Evolutionary conservation across 2,113 vertebrate genomes (phyloP).

Genomic region (Fulmarus glacialis): DNA sequence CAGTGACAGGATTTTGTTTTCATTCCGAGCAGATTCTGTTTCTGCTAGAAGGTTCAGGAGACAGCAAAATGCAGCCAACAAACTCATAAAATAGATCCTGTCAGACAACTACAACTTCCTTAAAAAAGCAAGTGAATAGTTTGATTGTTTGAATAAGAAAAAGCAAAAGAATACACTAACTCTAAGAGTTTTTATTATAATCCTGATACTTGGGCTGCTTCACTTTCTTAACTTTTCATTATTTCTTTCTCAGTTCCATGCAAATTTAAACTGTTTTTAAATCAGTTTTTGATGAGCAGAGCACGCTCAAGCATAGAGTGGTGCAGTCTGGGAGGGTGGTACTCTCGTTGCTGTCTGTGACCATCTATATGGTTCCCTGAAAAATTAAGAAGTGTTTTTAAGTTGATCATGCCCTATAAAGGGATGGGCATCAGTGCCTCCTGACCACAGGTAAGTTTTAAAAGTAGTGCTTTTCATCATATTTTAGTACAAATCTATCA

Average conservation of each 20-base stretch:
- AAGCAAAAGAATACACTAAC: neutral
- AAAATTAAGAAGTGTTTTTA: neutral
- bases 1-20: neutral
- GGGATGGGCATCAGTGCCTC: neutral
- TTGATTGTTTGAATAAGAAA: slow-evolving; percentile 16
- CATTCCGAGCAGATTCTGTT: neutral
- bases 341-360: neutral
- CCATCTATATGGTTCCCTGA: neutral
- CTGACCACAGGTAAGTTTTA: neutral
- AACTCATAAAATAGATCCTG: neutral
- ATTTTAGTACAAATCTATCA: neutral
- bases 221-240: neutral
- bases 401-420: neutral
- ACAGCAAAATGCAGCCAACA: neutral
- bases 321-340: neutral
- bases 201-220: neutral
- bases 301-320: neutral
- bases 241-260: neutral
- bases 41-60: slow-evolving; percentile 7
- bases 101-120: slow-evolving; percentile 23
- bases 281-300: neutral
- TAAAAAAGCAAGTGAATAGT: neutral
- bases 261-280: neutral
- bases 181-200: neutral
- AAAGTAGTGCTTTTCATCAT: neutral